phyloP scores from a whole-genome alignment of 2,888 invertebrate genomes.

The Dynastes hyllus region DNA sequence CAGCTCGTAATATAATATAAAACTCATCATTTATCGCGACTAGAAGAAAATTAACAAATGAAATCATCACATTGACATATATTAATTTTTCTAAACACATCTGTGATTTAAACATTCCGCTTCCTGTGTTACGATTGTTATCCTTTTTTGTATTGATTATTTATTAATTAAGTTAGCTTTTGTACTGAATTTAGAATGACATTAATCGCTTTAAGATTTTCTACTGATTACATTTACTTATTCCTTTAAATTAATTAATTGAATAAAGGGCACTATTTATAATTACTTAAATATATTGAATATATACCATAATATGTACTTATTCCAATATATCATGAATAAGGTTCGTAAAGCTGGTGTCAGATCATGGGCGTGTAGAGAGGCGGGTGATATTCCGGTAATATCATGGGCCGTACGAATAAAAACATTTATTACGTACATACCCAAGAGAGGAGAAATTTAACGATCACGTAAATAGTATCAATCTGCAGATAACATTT shows the following conservation, averaged over 20 bases:
- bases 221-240: neutral
- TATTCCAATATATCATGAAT: constrained; percentile 6
- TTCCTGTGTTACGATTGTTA: constrained; percentile 18
- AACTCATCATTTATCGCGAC: neutral
- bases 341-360: too few relatives aligned
- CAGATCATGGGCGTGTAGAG: too few relatives aligned
- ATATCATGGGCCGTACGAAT: too few relatives aligned
- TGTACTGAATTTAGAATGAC: constrained; percentile 18
- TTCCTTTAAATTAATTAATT: neutral
- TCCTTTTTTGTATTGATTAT: constrained; percentile 12
- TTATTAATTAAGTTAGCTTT: constrained; percentile 11
- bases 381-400: too few relatives aligned
- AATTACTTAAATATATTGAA: neutral
- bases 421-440: too few relatives aligned
- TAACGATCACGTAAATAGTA: too few relatives aligned
- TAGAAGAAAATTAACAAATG: neutral
- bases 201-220: constrained; percentile 19
- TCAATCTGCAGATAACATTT: too few relatives aligned
- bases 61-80: neutral
- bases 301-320: neutral
- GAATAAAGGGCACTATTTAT: neutral
- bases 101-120: constrained; percentile 50
- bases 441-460: too few relatives aligned
- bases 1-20: neutral
- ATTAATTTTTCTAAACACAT: constrained; percentile 23